A percentile compares a stretch with the other conserved stretches of the same genome.
Evolutionary conservation across 2,113 vertebrate species (phyloP).

Genomic region (Pteronura brasiliensis): DNA sequence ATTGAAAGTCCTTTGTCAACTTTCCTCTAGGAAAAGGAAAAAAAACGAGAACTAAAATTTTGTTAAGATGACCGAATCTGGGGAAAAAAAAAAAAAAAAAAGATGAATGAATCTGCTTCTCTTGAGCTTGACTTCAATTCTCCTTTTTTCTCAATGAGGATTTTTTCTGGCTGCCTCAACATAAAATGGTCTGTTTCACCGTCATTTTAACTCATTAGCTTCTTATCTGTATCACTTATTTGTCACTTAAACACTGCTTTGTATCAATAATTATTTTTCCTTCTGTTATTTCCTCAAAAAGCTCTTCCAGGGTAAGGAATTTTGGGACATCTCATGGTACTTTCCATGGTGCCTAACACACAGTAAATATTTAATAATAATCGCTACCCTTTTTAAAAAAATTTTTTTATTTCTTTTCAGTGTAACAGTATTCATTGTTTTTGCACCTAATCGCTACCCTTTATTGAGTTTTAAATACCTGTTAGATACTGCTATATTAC

Average conservation of each 20-base stretch:
- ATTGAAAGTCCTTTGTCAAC: slow-evolving; percentile 82
- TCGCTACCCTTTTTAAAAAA: not conserved
- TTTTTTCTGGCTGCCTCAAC: not conserved
- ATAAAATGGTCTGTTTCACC: not conserved
- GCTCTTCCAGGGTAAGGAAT: not conserved
- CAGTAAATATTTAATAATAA: not conserved
- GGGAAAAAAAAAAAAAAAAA: too few species aligned
- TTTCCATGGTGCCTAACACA: not conserved
- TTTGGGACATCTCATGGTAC: not conserved
- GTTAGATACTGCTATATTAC: not conserved
- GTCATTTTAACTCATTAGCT: not conserved
- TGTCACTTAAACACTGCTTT: not conserved
- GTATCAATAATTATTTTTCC: not conserved
- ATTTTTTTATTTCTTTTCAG: too few species aligned
- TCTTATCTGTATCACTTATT: not conserved
- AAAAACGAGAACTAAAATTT: not conserved
- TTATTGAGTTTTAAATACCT: not conserved
- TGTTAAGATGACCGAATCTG: not conserved
- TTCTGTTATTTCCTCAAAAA: not conserved
- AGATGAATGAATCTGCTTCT: not conserved
- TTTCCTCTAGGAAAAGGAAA: slow-evolving; percentile 71
- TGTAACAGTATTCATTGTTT: too few species aligned
- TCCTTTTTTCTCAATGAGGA: not conserved
- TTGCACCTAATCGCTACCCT: not conserved
- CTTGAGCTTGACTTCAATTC: not conserved